Evolutionary conservation across 2,888 invertebrate species (phyloP).

Genomic region (Platerodrilus igneus): DNA sequence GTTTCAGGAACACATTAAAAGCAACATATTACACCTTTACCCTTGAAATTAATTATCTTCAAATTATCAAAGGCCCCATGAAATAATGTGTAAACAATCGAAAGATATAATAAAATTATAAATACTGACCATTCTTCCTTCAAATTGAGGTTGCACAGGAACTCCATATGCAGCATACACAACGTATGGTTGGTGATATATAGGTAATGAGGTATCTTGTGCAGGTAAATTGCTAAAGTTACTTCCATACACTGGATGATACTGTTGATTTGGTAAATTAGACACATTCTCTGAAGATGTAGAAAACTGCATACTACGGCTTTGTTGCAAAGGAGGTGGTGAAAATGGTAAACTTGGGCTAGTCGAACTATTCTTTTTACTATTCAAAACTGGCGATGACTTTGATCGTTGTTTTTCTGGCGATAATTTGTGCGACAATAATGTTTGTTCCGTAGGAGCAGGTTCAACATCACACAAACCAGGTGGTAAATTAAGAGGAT

Average conservation of each 20-base stretch:
- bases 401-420: constrained; percentile 34
- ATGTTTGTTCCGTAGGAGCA: constrained; percentile 33
- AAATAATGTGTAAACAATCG: too few species aligned
- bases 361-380: constrained; percentile 42
- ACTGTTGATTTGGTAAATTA: constrained; percentile 28
- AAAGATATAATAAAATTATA: too few species aligned
- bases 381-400: constrained; percentile 35
- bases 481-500: constrained; percentile 64
- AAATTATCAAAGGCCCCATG: too few species aligned
- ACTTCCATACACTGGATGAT: constrained; percentile 30
- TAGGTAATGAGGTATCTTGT: constrained; percentile 27
- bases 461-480: constrained; percentile 30
- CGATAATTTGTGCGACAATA: constrained; percentile 27
- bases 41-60: too few species aligned
- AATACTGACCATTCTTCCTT: constrained; percentile 41
- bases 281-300: constrained; percentile 24
- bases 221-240: constrained; percentile 22
- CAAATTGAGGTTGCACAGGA: constrained; percentile 40
- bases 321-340: constrained; percentile 36
- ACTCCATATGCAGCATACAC: constrained; percentile 43
- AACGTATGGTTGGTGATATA: constrained; percentile 41
- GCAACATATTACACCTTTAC: too few species aligned
- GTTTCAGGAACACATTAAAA: too few species aligned
- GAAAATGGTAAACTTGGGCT: constrained; percentile 46
- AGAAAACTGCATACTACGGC: constrained; percentile 26